These are phyloP conservation scores for Dilophus febrilis DNA, from an alignment of 2,888 invertebrate species.

Conservation along the genomic window DNA sequence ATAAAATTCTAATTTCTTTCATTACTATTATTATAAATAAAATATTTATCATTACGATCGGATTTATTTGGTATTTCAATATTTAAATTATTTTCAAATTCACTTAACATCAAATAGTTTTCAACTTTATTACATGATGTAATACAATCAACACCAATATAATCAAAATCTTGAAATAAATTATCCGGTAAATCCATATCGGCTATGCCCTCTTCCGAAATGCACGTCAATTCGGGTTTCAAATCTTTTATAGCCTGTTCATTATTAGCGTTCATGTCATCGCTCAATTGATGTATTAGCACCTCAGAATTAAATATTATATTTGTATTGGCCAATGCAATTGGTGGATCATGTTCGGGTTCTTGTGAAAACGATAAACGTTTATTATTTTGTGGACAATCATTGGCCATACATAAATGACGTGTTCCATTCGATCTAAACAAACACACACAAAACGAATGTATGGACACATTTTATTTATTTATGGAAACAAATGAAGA, in stretches of 20 bases:
- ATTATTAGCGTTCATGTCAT: constrained; percentile 30
- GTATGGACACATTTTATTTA: no score
- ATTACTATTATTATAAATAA: no score
- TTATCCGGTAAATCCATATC: constrained; percentile 71
- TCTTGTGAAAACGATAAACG: constrained; percentile 39
- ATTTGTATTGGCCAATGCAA: constrained; percentile 28
- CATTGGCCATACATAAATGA: constrained; percentile 37
- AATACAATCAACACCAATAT: constrained; percentile 67
- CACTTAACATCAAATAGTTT: constrained; percentile 70
- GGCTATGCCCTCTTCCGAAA: constrained; percentile 69
- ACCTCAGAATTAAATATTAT: constrained; percentile 35
- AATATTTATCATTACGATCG: not conserved
- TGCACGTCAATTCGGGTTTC: constrained; percentile 62
- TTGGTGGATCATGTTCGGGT: constrained; percentile 35
- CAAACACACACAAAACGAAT: not conserved
- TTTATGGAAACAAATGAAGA: no score
- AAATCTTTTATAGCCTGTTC: constrained; percentile 29
- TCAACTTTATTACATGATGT: constrained; percentile 76
- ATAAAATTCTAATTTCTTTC: no score
- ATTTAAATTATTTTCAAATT: constrained; percentile 70
- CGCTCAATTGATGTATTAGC: constrained; percentile 31
- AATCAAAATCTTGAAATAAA: constrained; percentile 58
- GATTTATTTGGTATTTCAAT: constrained; percentile 44
- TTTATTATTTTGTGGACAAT: constrained; percentile 37
- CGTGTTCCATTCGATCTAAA: constrained; percentile 35